These are phyloP conservation scores for Syndactyla subalaris DNA, from an alignment of 2,797 vertebrate genomes.

Conservation along the genomic window DNA sequence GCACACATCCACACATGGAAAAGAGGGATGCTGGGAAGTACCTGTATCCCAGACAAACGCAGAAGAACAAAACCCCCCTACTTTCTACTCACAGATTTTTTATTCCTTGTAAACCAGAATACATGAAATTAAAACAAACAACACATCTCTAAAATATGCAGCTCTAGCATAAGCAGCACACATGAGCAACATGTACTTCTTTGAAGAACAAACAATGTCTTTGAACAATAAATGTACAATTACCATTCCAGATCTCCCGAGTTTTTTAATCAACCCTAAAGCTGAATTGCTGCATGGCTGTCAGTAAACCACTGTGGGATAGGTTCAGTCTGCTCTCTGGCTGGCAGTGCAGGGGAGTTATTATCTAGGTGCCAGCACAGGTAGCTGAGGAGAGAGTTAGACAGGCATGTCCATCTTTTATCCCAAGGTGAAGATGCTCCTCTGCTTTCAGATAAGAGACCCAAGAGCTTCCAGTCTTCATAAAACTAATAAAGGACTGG, in stretches of 20 bases:
- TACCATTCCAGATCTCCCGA: not conserved
- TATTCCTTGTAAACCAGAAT: not conserved
- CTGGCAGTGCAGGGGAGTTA: not conserved
- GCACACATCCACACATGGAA: not conserved
- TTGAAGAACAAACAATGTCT: not conserved
- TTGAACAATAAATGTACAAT: not conserved
- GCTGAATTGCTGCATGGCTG: not conserved
- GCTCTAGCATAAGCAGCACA: not conserved
- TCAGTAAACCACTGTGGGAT: not conserved
- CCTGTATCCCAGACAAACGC: not conserved
- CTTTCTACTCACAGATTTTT: not conserved
- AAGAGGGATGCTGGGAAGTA: not conserved
- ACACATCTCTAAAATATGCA: not conserved
- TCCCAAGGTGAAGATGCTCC: not conserved
- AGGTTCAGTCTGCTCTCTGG: not conserved
- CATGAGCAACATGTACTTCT: not conserved
- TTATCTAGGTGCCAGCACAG: not conserved
- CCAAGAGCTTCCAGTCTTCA: not conserved
- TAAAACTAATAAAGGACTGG: constrained; percentile 27
- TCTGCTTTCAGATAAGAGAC: not conserved
- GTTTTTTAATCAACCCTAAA: not conserved
- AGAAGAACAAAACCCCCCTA: rapidly evolving
- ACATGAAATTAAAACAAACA: not conserved
- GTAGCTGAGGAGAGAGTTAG: not conserved
- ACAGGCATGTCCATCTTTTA: not conserved